Base-by-base conservation (phyloP, 2,113 vertebrate genomes). In the Engystomops pustulosus region DNA sequence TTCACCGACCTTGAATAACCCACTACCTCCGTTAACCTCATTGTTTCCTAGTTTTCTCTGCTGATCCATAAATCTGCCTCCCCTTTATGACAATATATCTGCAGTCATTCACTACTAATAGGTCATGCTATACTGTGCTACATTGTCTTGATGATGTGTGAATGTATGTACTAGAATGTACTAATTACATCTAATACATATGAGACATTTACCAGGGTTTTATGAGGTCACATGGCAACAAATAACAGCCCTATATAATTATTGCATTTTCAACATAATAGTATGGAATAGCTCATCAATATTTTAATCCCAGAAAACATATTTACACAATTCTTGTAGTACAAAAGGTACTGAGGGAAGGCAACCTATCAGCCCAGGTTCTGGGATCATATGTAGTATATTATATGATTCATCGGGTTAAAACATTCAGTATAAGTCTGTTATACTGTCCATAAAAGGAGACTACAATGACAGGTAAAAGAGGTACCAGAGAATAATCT, bases 1-100 rank as follows among this genome's bases (percentile, higher is more conserved):
- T 20, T 34, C 27, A 34, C 25, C 55, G 72, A 55, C 72, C 72
- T 76, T 36, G 12, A 12, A 32, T 76, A 32, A 76, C 72, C 49
- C 14, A 11, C 51, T 53, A 55, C 72, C 45, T 75, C 25, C 18
- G 4, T 25, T 75, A 34, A 75, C 17, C 45, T 34, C 20, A 20
- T 34, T 4, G 25, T 53, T 75, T 14, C 27, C 47, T 74, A 27
- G 72, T 51, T 53, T 34, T 75, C 23, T 51, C 44, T 32, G 27
- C 71, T 74, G 15, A 74, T 49, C 44, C 72, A n/a, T 20, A 6
- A 34, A 51, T 18, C 72, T 75, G 15, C 53, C 27, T 51, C 15
- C n/a, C 51, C n/a, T 44, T 49, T 51, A 17, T 74, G 44, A 72
- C 14, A 15, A 32, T 32, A 17, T 51, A 11, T 70, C 15, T 11